phyloP scores from a whole-genome alignment of 2,113 vertebrate species.

The Takifugu flavidus region DNA sequence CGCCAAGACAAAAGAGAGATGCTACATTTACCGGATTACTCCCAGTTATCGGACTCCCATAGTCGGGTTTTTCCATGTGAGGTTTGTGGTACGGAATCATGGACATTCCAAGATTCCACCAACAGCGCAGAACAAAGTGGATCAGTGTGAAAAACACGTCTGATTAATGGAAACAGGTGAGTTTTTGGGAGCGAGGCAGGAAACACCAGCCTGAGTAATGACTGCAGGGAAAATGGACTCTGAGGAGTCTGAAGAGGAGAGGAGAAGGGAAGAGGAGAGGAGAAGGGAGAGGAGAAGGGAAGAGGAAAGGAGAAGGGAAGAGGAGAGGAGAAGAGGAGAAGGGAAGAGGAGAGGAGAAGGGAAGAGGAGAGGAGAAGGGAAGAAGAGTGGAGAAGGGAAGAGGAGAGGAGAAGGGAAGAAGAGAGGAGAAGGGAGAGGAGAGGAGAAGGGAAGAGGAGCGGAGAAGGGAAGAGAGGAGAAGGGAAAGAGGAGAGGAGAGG shows the following conservation, averaged over 20 bases:
- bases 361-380: too few relatives aligned
- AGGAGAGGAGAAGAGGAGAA: slow-evolving; percentile 15
- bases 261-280: slow-evolving; percentile 11
- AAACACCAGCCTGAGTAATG: slow-evolving; percentile 24
- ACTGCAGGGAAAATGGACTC: slow-evolving; percentile 12
- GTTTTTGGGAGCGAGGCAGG: slow-evolving; percentile 17
- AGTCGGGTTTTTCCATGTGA: too few relatives aligned
- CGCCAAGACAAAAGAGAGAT: too few relatives aligned
- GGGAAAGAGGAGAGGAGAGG: slow-evolving; percentile 2
- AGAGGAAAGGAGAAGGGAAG: slow-evolving; percentile 1
- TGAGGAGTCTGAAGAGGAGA: slow-evolving; percentile 16
- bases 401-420: slow-evolving; percentile 12
- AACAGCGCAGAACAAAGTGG: neutral
- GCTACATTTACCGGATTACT: too few relatives aligned
- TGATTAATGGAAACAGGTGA: slow-evolving; percentile 11
- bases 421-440: slow-evolving; percentile 1
- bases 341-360: neutral
- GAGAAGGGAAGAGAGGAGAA: slow-evolving; percentile 14
- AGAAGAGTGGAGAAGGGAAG: slow-evolving; percentile 9
- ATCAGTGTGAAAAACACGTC: neutral
- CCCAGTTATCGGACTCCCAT: too few relatives aligned
- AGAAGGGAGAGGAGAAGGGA: too few relatives aligned
- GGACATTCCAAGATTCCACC: neutral
- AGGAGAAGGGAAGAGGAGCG: too few relatives aligned
- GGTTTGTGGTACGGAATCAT: too few relatives aligned